These are phyloP conservation scores for Drosophila setifemur DNA, from an alignment of 1,140 invertebrate species.

Conservation along the genomic window DNA sequence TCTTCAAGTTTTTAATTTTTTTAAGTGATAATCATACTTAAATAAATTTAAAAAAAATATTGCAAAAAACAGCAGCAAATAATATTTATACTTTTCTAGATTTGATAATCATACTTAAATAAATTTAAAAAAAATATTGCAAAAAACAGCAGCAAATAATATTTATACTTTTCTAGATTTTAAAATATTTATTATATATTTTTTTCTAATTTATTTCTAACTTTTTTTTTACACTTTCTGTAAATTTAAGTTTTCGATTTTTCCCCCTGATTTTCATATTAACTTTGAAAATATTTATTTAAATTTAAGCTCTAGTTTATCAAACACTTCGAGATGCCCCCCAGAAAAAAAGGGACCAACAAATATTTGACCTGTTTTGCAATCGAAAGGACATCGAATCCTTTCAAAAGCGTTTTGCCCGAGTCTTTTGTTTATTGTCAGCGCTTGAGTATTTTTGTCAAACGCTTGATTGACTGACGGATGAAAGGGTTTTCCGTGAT, in stretches of 20 bases:
- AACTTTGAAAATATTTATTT: background rate
- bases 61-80: background rate
- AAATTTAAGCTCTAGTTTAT: background rate
- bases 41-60: background rate
- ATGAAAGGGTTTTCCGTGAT: constrained; percentile 20
- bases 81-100: background rate
- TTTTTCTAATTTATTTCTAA: background rate
- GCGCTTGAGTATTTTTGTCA: constrained; percentile 56
- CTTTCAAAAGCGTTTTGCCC: constrained; percentile 28
- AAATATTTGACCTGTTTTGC: background rate
- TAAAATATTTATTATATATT: background rate
- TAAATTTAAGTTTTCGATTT: background rate
- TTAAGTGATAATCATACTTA: background rate
- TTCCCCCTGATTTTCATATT: too few species aligned
- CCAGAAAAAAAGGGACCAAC: background rate
- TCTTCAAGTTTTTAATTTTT: background rate
- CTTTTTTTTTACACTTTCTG: background rate
- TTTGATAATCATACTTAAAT: background rate
- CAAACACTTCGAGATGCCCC: background rate
- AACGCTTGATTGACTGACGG: constrained; percentile 50
- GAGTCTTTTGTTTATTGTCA: constrained; percentile 60
- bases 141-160: background rate
- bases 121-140: background rate
- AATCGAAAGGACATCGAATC: constrained; percentile 15
- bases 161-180: background rate